Evolutionary conservation across 2,113 vertebrate species (phyloP).

Genomic region (Pomatorhinus ruficollis): DNA sequence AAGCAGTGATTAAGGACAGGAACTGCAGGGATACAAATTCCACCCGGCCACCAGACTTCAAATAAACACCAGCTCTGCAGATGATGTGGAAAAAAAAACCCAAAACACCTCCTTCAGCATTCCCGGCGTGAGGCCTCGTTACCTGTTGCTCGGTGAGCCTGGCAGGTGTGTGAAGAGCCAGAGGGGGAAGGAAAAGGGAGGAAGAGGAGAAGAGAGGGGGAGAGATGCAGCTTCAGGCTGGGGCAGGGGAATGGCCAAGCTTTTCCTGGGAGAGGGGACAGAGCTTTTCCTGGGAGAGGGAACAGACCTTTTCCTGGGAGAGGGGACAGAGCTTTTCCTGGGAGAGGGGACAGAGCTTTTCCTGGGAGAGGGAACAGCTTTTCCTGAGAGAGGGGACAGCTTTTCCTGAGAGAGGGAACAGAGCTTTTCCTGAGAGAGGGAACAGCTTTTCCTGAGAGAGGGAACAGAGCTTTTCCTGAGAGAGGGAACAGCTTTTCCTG

Average conservation of each 20-base stretch:
- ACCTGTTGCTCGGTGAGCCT: background rate
- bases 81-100: background rate
- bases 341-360: no score
- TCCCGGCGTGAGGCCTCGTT: background rate
- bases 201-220: background rate
- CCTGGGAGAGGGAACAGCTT: no score
- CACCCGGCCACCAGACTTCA: slow-evolving; percentile 22
- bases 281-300: no score
- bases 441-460: no score
- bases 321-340: no score
- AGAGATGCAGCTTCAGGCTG: background rate
- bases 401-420: no score
- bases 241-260: background rate
- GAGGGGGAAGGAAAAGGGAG: background rate
- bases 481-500: no score
- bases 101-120: background rate
- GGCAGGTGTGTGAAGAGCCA: background rate
- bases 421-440: no score
- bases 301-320: no score
- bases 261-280: no score
- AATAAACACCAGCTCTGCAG: slow-evolving; percentile 56
- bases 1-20: slow-evolving; percentile 63
- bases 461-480: no score
- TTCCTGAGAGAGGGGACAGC: no score
- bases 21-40: slow-evolving; percentile 55